A percentile compares a stretch with the other conserved stretches of the same genome.
Evolutionary conservation across 2,888 invertebrate species (phyloP).

Genomic region (Melanostoma mellinum): DNA sequence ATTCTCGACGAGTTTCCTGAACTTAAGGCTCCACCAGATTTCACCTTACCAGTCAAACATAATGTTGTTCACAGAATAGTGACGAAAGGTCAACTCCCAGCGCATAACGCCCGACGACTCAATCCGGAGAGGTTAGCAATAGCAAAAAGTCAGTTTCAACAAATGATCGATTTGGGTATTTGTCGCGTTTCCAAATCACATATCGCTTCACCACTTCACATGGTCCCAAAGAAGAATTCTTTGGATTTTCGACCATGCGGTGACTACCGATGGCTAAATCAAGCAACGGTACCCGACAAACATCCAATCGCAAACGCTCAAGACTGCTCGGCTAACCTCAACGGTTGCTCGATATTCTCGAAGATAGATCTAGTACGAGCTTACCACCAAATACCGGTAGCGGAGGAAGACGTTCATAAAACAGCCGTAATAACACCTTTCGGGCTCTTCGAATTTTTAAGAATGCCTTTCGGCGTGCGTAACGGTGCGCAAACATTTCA

Average conservation of each 20-base stretch:
- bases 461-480: constrained; percentile 77
- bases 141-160: constrained; percentile 73
- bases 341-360: constrained; percentile 64
- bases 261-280: constrained; percentile 31
- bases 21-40: constrained; percentile 52
- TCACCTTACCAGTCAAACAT: constrained; percentile 43
- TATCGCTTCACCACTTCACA: constrained; percentile 75
- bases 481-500: constrained; percentile 76
- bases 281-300: constrained; percentile 33
- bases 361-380: constrained; percentile 75
- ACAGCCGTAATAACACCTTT: constrained; percentile 78
- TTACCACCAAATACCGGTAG: constrained; percentile 78
- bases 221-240: constrained; percentile 69
- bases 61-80: constrained; percentile 51
- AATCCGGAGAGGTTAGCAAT: constrained; percentile 73
- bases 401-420: constrained; percentile 76
- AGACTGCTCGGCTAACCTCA: constrained; percentile 32
- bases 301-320: constrained; percentile 41
- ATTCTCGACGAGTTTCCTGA: constrained; percentile 43
- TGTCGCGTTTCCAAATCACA: constrained; percentile 72
- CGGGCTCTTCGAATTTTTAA: constrained; percentile 76
- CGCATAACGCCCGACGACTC: constrained; percentile 60
- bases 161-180: constrained; percentile 74
- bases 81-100: constrained; percentile 60
- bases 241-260: constrained; percentile 20